These are phyloP conservation scores for Lycaon pictus DNA, from an alignment of 2,113 vertebrate species.

Conservation along the genomic window DNA sequence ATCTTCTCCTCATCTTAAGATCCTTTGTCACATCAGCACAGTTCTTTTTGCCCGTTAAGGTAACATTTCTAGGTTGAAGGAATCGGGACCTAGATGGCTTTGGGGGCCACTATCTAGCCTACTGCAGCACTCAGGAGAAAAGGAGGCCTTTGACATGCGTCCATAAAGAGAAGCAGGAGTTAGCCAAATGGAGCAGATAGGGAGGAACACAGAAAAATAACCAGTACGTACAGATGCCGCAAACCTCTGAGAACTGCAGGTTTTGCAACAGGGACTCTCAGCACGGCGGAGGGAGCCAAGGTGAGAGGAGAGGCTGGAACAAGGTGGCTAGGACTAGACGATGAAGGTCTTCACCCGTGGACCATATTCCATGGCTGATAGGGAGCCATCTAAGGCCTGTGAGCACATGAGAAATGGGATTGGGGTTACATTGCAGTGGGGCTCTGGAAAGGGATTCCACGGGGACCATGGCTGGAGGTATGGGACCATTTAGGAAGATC, in stretches of 20 bases:
- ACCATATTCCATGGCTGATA: accelerated
- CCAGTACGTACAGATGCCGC: not conserved
- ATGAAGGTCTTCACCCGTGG: not conserved
- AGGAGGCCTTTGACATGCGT: not conserved
- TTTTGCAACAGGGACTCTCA: not conserved
- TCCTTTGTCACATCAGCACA: not conserved
- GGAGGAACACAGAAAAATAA: not conserved
- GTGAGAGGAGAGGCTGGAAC: not conserved
- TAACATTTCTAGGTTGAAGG: not conserved
- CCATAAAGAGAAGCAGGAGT: not conserved
- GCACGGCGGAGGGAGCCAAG: not conserved
- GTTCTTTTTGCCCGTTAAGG: not conserved
- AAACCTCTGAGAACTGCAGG: not conserved
- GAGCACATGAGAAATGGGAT: not conserved
- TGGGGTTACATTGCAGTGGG: not conserved
- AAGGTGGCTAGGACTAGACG: not conserved
- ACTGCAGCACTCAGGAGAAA: not conserved
- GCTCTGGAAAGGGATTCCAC: not conserved
- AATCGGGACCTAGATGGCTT: not conserved
- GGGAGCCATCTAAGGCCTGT: not conserved
- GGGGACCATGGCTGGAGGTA: not conserved
- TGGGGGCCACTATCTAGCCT: not conserved
- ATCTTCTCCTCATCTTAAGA: not conserved
- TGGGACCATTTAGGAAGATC: not conserved
- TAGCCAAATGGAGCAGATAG: not conserved